A percentile compares a stretch with the other conserved stretches of the same genome.
These are phyloP conservation scores for Muricea muricata DNA, from an alignment of 92 coral and sea anemone genomes.

Conservation along the genomic window DNA sequence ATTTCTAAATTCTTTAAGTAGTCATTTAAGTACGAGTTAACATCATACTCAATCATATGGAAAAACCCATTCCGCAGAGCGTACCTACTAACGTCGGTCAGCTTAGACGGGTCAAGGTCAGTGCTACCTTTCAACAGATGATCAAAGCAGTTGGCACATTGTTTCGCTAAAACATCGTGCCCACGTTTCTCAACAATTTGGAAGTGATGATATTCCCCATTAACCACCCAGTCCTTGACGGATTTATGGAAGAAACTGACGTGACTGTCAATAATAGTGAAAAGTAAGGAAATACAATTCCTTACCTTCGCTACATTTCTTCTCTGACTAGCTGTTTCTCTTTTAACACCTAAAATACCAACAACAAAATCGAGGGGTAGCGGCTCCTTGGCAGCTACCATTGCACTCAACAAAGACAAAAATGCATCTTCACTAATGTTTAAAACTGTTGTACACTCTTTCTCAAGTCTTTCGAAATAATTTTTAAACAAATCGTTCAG, in stretches of 20 bases:
- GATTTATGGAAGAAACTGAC: conserved; percentile 74
- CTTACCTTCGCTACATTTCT: conserved; percentile 26
- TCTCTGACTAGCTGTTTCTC: background rate
- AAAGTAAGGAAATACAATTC: conserved; percentile 52
- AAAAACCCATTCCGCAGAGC: too few relatives aligned
- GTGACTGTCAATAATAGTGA: conserved; percentile 46
- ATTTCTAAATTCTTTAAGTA: too few relatives aligned
- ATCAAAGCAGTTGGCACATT: too few relatives aligned
- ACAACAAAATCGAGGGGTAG: conserved; percentile 60
- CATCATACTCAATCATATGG: too few relatives aligned
- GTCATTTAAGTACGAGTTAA: too few relatives aligned
- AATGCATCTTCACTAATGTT: conserved; percentile 40
- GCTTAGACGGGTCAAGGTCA: too few relatives aligned
- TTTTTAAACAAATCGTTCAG: conserved; percentile 56
- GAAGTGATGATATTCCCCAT: too few relatives aligned
- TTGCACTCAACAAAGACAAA: conserved; percentile 58
- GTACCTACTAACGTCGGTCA: too few relatives aligned
- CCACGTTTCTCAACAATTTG: too few relatives aligned
- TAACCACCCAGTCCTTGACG: conserved; percentile 68
- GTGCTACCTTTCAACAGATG: too few relatives aligned
- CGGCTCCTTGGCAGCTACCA: conserved; percentile 63
- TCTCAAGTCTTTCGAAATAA: conserved; percentile 62
- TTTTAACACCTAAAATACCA: background rate
- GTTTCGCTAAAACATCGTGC: too few relatives aligned
- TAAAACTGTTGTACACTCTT: background rate